Conservation (phyloP, 1,140 invertebrate species). For the Calliphora vicina region DNA sequence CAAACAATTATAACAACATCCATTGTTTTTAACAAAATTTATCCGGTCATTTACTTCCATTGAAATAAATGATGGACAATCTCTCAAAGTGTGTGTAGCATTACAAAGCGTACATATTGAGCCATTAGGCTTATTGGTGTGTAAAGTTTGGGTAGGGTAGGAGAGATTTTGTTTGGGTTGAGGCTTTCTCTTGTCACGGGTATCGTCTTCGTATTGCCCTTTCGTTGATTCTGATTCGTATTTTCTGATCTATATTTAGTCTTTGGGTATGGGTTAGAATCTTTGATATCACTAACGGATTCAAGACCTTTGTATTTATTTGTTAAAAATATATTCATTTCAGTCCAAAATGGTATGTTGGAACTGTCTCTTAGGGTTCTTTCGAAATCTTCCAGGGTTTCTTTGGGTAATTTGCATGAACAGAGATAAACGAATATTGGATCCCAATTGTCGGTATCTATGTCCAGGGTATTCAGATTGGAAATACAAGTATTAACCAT, state of each 20-base stretch:
- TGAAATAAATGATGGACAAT: background rate
- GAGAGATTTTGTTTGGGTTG: background rate
- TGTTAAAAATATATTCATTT: background rate
- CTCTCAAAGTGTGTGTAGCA: background rate
- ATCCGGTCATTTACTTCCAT: background rate
- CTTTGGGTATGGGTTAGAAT: too few relatives aligned
- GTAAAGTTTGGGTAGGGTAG: too few relatives aligned
- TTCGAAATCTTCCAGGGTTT: background rate
- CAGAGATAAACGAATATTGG: background rate
- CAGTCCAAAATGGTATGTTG: background rate
- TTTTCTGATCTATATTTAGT: too few relatives aligned
- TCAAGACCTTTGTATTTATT: background rate
- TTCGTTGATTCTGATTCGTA: too few relatives aligned
- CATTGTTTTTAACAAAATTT: background rate
- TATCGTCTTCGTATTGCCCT: background rate
- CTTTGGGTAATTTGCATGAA: background rate
- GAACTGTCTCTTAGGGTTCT: background rate
- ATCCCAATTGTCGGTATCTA: background rate
- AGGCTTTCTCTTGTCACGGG: background rate
- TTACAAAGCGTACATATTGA: background rate
- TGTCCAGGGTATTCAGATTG: background rate
- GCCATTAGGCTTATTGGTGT: background rate
- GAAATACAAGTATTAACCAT: background rate
- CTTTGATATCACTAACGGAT: too few relatives aligned
- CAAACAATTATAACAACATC: too few relatives aligned